Evolutionary conservation across 2,888 invertebrate species (phyloP), one percentile per base, ranked within the genome.

Genomic region (Drosophila longiperda): DNA sequence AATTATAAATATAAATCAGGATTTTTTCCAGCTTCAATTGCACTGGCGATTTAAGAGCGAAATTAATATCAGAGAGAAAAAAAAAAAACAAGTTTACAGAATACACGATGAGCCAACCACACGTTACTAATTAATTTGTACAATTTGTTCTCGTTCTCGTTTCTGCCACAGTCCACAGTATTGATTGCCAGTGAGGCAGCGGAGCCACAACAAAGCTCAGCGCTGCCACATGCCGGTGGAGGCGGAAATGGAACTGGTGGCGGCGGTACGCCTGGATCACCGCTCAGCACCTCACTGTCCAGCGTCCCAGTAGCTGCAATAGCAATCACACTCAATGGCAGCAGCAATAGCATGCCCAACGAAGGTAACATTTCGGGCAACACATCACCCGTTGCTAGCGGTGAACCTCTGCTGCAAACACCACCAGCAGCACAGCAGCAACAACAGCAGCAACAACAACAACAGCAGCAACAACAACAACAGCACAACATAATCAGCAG

Each of bases 111-210:
- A 42, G 1, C 45, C 20, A 36, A 52, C 49, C 34, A 38, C 54
- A 52, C 57, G 54, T 62, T 64, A 77, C 71, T 80, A 72, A 79
- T 68, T 57, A 45, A 61, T 54, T 60, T 59, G 67, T 63, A 15
- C 58, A 61, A 59, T 69, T 60, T 77, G 49, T 69, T 75, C 68
- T 75, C 48, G 73, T 72, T 75, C 48, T 63, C 60, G 61, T 66
- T 55, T 72, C 49, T 48, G 33, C 55, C 62, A 66, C 86, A 92
- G 92, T 91, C 92, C 81, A 89, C 92, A 92, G 92, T 92, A 91
- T 92, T 92, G 91, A 88, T 92, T 78, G 92, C 95, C 94, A 94
- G 94, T 80, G 95, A 95, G 73, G 94, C 95, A 82, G 92, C 93
- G 66, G 82, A 86, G 64, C 85, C 86, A 69, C 93, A 78, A 74